Evolutionary conservation across 2,113 vertebrate genomes (phyloP).

Genomic region (Dicentrarchus labrax): DNA sequence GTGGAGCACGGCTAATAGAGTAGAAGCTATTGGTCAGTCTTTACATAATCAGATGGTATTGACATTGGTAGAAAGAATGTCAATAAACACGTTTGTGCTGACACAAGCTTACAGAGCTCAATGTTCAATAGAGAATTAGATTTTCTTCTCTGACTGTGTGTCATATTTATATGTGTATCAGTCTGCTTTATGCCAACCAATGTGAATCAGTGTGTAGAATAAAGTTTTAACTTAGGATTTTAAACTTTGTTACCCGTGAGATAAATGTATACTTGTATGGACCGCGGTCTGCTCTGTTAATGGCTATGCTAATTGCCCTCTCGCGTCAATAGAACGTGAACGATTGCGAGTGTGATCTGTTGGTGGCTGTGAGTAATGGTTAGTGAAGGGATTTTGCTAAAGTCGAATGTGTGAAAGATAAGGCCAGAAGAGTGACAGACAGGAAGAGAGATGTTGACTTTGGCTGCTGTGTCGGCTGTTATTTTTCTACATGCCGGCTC

Average conservation of each 20-base stretch:
- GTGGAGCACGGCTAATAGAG: slow-evolving; percentile 58
- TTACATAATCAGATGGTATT: slow-evolving; percentile 79
- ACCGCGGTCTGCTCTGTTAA: not conserved
- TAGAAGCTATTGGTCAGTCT: slow-evolving; percentile 69
- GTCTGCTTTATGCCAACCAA: not conserved
- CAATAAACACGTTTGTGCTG: slow-evolving; percentile 80
- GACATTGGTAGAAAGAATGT: slow-evolving; percentile 71
- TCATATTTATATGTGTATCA: slow-evolving; percentile 17
- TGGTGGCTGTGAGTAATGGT: not conserved
- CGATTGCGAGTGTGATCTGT: not conserved
- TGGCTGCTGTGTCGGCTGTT: slow-evolving; percentile 48
- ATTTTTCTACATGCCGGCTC: slow-evolving; percentile 45
- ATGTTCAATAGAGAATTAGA: slow-evolving; percentile 64
- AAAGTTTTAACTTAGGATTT: not conserved
- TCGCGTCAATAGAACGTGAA: not conserved
- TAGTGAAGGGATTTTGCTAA: not conserved
- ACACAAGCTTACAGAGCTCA: slow-evolving; percentile 63
- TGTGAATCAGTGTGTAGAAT: not conserved
- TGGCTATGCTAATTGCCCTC: not conserved
- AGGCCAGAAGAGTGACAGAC: slow-evolving; percentile 31
- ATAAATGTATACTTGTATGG: not conserved
- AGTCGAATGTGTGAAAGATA: slow-evolving; percentile 16
- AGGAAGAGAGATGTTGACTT: slow-evolving; percentile 52
- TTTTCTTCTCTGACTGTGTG: slow-evolving; percentile 44
- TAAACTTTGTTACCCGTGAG: not conserved